Conservation (phyloP, 2,113 vertebrate genomes). For the Pachyramphus minor region DNA sequence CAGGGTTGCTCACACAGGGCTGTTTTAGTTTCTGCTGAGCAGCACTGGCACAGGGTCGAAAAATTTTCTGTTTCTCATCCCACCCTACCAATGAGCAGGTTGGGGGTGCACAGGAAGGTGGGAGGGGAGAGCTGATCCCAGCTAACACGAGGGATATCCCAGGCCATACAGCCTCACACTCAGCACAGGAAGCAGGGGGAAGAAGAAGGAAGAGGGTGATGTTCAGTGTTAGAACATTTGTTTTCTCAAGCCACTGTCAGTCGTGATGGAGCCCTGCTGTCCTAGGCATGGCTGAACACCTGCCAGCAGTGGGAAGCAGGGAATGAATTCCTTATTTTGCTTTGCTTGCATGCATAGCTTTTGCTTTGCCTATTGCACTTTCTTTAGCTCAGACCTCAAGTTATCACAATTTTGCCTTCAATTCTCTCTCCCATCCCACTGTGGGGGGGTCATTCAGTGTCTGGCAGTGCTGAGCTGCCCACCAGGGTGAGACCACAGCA, state of each 20-base stretch:
- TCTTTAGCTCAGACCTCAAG: background rate
- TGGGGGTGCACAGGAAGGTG: background rate
- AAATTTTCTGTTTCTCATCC: background rate
- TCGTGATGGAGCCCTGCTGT: background rate
- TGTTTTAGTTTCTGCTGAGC: background rate
- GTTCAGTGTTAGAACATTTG: background rate
- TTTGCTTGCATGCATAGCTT: background rate
- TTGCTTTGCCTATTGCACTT: background rate
- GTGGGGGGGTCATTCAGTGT: background rate
- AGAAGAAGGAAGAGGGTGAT: background rate
- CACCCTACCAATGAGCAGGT: background rate
- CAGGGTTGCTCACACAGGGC: background rate
- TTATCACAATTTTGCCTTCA: background rate
- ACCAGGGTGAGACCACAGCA: background rate
- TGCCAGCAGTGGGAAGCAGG: background rate
- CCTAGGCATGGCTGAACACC: background rate
- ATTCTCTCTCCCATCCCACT: background rate
- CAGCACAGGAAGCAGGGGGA: background rate
- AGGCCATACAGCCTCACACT: rapidly evolving
- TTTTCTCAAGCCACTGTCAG: background rate
- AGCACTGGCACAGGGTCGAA: too few species aligned
- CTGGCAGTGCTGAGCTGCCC: background rate
- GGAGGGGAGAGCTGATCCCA: background rate
- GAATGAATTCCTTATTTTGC: background rate
- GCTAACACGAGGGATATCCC: background rate